phyloP scores from a whole-genome alignment of 2,797 vertebrate species.

The Brachymystax lenok region DNA sequence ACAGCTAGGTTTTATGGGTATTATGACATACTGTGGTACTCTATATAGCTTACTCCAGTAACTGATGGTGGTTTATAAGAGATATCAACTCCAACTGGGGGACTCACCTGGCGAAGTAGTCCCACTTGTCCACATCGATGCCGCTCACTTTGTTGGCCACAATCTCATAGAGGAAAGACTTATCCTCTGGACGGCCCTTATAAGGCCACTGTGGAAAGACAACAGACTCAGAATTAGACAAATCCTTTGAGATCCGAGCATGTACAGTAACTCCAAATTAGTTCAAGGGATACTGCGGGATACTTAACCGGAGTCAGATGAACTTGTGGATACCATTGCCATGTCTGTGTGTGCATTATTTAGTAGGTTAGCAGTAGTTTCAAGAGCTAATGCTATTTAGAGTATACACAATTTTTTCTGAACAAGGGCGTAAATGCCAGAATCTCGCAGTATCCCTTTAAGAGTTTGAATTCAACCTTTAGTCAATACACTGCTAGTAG shows the following conservation, averaged over 20 bases:
- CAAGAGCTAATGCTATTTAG: too few species aligned
- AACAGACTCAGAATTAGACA: background rate
- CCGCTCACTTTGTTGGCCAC: conserved; percentile 94
- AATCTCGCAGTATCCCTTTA: too few species aligned
- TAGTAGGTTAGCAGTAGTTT: too few species aligned
- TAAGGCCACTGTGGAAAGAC: conserved; percentile 81
- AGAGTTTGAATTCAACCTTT: background rate
- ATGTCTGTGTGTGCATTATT: too few species aligned
- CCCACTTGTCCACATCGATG: conserved; percentile 98
- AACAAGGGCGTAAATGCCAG: too few species aligned
- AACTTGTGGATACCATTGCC: too few species aligned
- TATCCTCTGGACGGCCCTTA: conserved; percentile 81
- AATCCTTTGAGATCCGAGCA: background rate
- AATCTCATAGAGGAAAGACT: conserved; percentile 95
- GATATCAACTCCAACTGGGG: background rate
- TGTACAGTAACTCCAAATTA: too few species aligned
- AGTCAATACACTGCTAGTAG: background rate
- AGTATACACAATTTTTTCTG: too few species aligned
- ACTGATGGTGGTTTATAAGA: background rate
- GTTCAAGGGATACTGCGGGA: too few species aligned
- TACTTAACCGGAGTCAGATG: too few species aligned
- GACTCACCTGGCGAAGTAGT: conserved; percentile 93
- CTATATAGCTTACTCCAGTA: background rate
- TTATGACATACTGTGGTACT: background rate
- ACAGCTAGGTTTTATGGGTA: too few species aligned